These are phyloP conservation scores for Neostethus bicornis DNA, from an alignment of 2,797 vertebrate genomes.

Conservation along the genomic window DNA sequence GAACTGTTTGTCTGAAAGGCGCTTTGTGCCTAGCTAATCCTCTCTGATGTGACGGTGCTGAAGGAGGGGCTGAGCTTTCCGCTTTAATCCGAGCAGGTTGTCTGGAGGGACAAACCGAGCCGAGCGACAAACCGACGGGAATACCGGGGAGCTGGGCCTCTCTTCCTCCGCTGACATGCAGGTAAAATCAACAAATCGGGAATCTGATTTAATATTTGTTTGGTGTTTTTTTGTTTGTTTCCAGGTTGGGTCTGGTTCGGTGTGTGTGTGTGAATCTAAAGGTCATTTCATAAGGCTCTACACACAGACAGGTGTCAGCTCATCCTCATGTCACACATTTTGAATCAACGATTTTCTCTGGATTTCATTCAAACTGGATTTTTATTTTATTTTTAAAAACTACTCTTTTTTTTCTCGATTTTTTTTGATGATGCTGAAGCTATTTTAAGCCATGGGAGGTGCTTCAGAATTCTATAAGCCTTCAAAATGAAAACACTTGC, in stretches of 20 bases:
- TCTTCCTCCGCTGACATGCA: constrained; percentile 63
- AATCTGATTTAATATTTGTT: too few relatives aligned
- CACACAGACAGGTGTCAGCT: constrained; percentile 39
- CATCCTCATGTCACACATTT: too few relatives aligned
- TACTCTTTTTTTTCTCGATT: constrained; percentile 12
- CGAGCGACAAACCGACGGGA: constrained; percentile 20
- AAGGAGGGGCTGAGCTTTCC: constrained; percentile 68
- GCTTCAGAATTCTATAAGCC: constrained; percentile 35
- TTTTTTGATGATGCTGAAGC: constrained; percentile 17
- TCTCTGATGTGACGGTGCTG: constrained; percentile 78
- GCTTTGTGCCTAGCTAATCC: constrained; percentile 79
- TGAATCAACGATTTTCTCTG: not conserved
- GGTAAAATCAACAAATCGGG: constrained; percentile 63
- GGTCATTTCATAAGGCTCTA: constrained; percentile 6
- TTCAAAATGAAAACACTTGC: constrained; percentile 64
- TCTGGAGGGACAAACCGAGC: constrained; percentile 46
- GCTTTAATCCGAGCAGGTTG: constrained; percentile 69
- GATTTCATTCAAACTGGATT: too few relatives aligned
- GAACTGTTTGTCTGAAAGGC: constrained; percentile 54
- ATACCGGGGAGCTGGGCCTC: constrained; percentile 44
- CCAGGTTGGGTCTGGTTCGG: constrained; percentile 1
- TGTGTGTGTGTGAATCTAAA: not conserved
- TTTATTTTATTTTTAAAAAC: not conserved
- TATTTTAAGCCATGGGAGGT: constrained; percentile 19
- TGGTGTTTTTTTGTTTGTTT: too few relatives aligned